Conservation (phyloP, 2,113 vertebrate species). For the Petaurus breviceps region DNA sequence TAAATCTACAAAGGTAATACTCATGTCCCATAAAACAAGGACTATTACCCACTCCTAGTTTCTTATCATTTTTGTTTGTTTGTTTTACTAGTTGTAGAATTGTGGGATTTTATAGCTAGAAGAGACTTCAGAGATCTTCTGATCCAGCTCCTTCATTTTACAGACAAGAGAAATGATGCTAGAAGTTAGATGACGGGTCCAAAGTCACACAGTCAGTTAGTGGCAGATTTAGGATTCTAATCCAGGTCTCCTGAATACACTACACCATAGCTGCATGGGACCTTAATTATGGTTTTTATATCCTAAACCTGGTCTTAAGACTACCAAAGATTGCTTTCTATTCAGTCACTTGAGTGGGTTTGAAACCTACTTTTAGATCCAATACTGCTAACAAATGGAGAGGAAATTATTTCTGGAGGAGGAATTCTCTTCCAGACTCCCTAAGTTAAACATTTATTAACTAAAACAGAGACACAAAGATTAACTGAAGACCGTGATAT, state of each 20-base stretch:
- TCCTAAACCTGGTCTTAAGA: slow-evolving; percentile 15
- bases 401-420: slow-evolving; percentile 24
- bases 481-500: not conserved
- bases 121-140: too few relatives aligned
- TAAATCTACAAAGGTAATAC: not conserved
- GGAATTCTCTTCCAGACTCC: slow-evolving; percentile 7
- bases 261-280: not conserved
- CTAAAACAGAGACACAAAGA: slow-evolving; percentile 43
- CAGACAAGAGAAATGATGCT: not conserved
- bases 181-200: not conserved
- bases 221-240: not conserved
- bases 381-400: slow-evolving; percentile 43
- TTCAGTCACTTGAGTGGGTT: not conserved
- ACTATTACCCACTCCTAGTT: not conserved
- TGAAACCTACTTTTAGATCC: slow-evolving; percentile 50
- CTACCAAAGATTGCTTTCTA: slow-evolving; percentile 11
- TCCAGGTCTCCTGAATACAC: not conserved
- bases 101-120: not conserved
- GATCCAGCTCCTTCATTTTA: too few relatives aligned
- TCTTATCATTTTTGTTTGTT: not conserved
- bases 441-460: slow-evolving; percentile 34
- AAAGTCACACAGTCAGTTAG: not conserved
- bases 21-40: not conserved
- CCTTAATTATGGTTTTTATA: not conserved
- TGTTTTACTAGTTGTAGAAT: not conserved